phyloP scores from a whole-genome alignment of 1,140 invertebrate genomes.

The Apis florea region DNA sequence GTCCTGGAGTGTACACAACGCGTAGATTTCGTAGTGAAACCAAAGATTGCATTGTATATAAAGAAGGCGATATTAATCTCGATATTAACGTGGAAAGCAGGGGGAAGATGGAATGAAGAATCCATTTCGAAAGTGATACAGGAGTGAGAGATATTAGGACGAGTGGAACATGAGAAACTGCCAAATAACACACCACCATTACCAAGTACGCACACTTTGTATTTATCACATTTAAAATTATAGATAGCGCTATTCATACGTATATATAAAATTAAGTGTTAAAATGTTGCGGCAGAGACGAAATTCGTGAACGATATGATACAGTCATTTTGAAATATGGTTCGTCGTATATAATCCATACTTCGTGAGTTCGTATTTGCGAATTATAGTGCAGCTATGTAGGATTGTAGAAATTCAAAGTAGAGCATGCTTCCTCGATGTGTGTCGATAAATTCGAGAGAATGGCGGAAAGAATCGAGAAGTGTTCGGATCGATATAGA shows the following conservation, averaged over 20 bases:
- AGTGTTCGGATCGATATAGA: background rate
- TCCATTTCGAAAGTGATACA: background rate
- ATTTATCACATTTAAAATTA: constrained; percentile 64
- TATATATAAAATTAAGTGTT: constrained; percentile 33
- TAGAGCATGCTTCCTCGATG: constrained; percentile 14
- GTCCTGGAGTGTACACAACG: background rate
- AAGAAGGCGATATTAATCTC: constrained; percentile 13
- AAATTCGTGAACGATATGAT: constrained; percentile 10
- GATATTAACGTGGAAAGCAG: background rate
- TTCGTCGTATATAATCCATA: constrained; percentile 3
- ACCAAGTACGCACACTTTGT: constrained; percentile 63
- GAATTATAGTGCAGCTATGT: constrained; percentile 47
- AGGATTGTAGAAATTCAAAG: constrained; percentile 41
- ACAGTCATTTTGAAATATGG: constrained; percentile 21
- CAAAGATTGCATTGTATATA: constrained; percentile 43
- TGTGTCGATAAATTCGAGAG: background rate
- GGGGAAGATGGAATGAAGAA: background rate
- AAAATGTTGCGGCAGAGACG: background rate
- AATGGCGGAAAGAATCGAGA: background rate
- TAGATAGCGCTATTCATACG: constrained; percentile 35
- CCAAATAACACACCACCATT: constrained; percentile 62
- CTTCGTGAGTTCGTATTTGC: constrained; percentile 13
- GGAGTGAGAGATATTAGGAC: background rate
- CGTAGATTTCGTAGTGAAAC: constrained; percentile 37
- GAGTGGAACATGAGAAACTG: constrained; percentile 56